Percentiles rank a stretch among this genome's conserved stretches.
phyloP scores from a whole-genome alignment of 2,888 invertebrate species.

The Polylopha cassiicola region DNA sequence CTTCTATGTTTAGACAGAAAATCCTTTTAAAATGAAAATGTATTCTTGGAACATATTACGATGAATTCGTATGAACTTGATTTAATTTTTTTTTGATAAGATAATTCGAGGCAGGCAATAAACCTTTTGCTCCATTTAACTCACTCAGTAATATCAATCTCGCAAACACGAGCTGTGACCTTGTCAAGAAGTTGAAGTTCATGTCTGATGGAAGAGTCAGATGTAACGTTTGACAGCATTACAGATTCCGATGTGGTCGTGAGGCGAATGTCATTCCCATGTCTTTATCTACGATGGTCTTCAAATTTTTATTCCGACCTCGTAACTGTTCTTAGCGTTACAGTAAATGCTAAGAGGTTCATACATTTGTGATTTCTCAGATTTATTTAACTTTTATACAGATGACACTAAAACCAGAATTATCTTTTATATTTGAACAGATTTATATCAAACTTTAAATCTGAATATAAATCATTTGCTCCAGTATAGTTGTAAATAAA shows the following conservation, averaged over 20 bases:
- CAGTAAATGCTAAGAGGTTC: too few relatives aligned
- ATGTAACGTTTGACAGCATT: conserved; percentile 40
- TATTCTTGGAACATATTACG: too few relatives aligned
- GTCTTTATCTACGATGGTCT: conserved; percentile 38
- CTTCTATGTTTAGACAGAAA: too few relatives aligned
- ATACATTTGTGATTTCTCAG: too few relatives aligned
- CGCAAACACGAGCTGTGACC: conserved; percentile 41
- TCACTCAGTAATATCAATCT: conserved; percentile 37
- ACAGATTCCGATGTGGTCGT: conserved; percentile 52
- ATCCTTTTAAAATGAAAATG: too few relatives aligned
- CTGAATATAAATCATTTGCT: conserved; percentile 27
- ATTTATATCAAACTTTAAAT: conserved; percentile 12
- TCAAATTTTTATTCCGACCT: conserved; percentile 10
- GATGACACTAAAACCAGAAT: too few relatives aligned
- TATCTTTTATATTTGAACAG: too few relatives aligned
- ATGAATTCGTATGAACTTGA: too few relatives aligned
- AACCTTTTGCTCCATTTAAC: conserved; percentile 16
- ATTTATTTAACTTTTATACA: too few relatives aligned
- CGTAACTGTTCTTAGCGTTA: neutral
- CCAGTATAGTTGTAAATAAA: conserved; percentile 47
- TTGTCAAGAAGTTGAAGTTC: conserved; percentile 41
- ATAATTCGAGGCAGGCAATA: too few relatives aligned
- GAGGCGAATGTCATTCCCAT: conserved; percentile 60
- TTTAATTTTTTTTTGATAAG: too few relatives aligned
- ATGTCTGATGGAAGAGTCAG: conserved; percentile 34